Percentiles rank a stretch among this genome's conserved stretches.
These are phyloP conservation scores for Epinephelus malabaricus DNA, from an alignment of 2,797 vertebrate genomes.

Conservation along the genomic window DNA sequence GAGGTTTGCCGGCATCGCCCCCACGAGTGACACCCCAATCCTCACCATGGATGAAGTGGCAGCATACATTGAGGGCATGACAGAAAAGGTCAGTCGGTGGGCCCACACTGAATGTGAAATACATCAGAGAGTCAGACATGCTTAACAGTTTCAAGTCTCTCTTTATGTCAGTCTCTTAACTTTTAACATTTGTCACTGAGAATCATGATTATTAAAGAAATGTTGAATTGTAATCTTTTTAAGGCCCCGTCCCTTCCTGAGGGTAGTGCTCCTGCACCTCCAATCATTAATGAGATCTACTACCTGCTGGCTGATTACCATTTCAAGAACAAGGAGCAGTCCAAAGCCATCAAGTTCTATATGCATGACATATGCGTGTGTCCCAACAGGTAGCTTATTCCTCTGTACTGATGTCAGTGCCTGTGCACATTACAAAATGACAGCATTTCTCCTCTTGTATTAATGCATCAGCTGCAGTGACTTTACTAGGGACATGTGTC, in stretches of 20 bases:
- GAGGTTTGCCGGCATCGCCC: conserved; percentile 92
- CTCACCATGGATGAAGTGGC: conserved; percentile 93
- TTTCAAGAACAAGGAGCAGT: conserved; percentile 99
- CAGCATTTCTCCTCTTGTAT: not conserved
- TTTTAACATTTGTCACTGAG: not conserved
- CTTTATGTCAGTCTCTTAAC: not conserved
- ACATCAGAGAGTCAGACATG: conserved; percentile 12
- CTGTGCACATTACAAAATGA: not conserved
- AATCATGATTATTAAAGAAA: not conserved
- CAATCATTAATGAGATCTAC: conserved; percentile 94
- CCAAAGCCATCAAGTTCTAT: conserved; percentile 98
- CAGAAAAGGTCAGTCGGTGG: conserved; percentile 87
- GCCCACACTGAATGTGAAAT: not conserved
- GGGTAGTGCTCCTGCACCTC: conserved; percentile 90
- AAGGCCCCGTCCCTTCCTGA: conserved; percentile 93
- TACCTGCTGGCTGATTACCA: conserved; percentile 98
- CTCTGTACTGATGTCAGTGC: not conserved
- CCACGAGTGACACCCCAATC: conserved; percentile 87
- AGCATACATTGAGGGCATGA: conserved; percentile 92
- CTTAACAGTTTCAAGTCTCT: not conserved
- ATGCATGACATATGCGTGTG: conserved; percentile 98
- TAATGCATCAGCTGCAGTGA: not conserved
- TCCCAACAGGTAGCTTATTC: conserved; percentile 90
- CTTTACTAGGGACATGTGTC: not conserved
- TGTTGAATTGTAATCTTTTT: conserved; percentile 31